Base-by-base conservation (phyloP, 2,797 vertebrate genomes). In the Dermochelys coriacea region DNA sequence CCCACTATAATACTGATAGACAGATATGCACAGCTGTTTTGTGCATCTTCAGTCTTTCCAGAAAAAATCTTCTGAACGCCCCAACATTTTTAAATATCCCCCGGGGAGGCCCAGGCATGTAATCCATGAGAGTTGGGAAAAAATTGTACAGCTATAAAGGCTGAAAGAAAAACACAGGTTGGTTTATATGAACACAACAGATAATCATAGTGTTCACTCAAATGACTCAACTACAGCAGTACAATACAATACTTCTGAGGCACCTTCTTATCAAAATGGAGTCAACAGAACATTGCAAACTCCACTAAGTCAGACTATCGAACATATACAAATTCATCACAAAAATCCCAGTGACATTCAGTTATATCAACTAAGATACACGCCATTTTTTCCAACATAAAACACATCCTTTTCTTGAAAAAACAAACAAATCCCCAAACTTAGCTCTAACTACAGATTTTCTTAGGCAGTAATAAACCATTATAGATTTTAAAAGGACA, bases 101-200 rank as follows among this genome's bases (percentile, higher is more conserved):
- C 52, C 96, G 86, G 61, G 96, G 95, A 31, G 96, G 95, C 4
- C 95, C 95, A 71, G 96, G 96, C 27, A 96, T 21, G 54, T 96
- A 89, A 82, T 51, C 2, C 71, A 97, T 1, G 54, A 96, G 37
- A 3, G 71, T 74, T 81, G 95, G 1, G 64, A 89, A 97, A 95
- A 97, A 96, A 80, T 95, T 95, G 84, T 96, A 97, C 57, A 96
- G 52, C 96, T 97, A 82, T 4, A 94, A 96, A 9, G 41, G 80
- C 19, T 3, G 7, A 64, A 64, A 82, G 3, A 89, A 14, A 18
- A 86, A 82, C 8, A 15, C 80, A 2, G 2, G 4, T 45, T 11
- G 8, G 14, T 37, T 50, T 86, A 51, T 1, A 19, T n/a, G 31
- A 59, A n/a, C 31, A 61, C 57, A 31, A 34, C 61, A n/a, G n/a